phyloP scores from a whole-genome alignment of 2,113 vertebrate genomes.

The Laterallus jamaicensis region DNA sequence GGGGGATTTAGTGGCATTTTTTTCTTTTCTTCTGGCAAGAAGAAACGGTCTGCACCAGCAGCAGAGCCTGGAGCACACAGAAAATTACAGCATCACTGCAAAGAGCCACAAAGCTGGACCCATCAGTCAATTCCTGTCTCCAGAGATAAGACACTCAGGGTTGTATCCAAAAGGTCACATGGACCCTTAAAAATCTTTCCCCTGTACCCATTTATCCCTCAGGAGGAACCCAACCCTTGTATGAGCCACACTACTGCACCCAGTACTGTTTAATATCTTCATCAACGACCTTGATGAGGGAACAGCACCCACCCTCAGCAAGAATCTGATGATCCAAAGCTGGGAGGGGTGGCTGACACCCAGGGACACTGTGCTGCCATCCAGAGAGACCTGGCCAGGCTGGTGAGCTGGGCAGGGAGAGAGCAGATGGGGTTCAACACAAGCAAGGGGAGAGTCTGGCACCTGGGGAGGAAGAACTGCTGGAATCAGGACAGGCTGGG shows the following conservation, averaged over 20 bases:
- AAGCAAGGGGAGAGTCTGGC: too few relatives aligned
- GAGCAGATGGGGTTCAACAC: too few relatives aligned
- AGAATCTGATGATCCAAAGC: too few relatives aligned
- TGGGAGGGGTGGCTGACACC: too few relatives aligned
- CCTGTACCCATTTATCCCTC: not conserved
- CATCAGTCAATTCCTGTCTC: not conserved
- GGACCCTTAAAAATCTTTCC: not conserved
- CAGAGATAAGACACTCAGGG: not conserved
- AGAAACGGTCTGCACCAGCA: not conserved
- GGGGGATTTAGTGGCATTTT: not conserved
- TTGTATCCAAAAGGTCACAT: not conserved
- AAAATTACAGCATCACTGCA: not conserved
- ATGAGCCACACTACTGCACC: rapidly evolving
- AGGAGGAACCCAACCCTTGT: not conserved
- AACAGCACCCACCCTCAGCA: too few relatives aligned
- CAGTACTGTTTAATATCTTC: too few relatives aligned
- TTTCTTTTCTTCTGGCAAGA: not conserved
- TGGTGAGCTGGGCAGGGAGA: too few relatives aligned
- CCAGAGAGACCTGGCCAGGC: too few relatives aligned
- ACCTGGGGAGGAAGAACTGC: too few relatives aligned
- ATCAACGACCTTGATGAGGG: too few relatives aligned
- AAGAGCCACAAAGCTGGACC: not conserved
- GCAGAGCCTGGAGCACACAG: not conserved
- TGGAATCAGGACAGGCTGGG: too few relatives aligned
- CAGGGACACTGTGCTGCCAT: too few relatives aligned